Conservation (phyloP, 2,113 vertebrate genomes). For the Lagopus muta region DNA sequence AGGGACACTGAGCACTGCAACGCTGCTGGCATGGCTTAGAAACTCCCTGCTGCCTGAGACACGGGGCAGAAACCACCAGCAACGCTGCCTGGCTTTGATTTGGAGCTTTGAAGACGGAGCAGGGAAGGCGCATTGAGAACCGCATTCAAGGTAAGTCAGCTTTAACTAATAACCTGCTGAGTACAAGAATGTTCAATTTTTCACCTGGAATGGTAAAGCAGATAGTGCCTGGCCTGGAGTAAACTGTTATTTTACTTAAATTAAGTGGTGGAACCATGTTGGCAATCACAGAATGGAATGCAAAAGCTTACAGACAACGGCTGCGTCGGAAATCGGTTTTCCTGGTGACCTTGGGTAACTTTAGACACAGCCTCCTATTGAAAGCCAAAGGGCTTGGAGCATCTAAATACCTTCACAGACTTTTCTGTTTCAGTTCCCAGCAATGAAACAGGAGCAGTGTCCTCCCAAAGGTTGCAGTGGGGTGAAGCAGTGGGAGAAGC, state of each 20-base stretch:
- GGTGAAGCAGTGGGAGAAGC: not conserved
- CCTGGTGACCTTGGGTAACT: not conserved
- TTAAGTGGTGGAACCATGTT: fast-evolving
- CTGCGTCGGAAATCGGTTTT: fast-evolving
- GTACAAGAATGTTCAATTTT: fast-evolving
- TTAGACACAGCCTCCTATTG: not conserved
- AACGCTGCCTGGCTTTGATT: not conserved
- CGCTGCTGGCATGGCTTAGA: not conserved
- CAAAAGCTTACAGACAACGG: fast-evolving
- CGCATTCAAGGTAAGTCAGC: not conserved
- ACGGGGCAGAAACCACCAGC: not conserved
- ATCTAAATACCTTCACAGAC: not conserved
- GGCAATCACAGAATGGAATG: fast-evolving
- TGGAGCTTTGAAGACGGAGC: not conserved
- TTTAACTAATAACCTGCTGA: not conserved
- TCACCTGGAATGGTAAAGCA: not conserved
- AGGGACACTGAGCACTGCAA: not conserved
- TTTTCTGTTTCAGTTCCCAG: not conserved
- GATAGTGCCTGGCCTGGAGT: fast-evolving
- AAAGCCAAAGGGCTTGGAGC: not conserved
- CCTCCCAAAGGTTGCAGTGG: not conserved
- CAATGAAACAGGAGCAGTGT: not conserved
- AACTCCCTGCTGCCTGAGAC: fast-evolving
- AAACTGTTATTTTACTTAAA: fast-evolving
- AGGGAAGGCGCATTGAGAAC: not conserved